Evolutionary conservation across 2,888 invertebrate species (phyloP), one percentile per base, ranked within the genome.

Genomic region (Aleiodes leptofemur): DNA sequence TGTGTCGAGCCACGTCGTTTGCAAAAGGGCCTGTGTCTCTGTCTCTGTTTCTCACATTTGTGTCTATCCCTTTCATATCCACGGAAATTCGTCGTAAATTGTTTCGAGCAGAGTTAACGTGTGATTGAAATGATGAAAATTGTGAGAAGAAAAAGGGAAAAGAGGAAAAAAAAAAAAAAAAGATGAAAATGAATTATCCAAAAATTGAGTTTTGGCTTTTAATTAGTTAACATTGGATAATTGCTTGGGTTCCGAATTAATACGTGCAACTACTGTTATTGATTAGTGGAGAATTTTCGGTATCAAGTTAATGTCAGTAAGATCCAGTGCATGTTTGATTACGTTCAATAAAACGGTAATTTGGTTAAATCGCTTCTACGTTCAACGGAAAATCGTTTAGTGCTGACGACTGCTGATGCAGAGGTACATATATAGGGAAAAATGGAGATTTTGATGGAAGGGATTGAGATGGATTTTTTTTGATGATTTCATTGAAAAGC

Each of bases 311-410:
- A 59, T 69, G 48, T 34, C 68, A 50, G 16, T 51, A 55, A 50
- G 53, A 14, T 59, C 48, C 53, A 72, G 71, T 79, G 51, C 29
- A 72, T 70, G 69, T 79, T 75, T 75, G 75, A 72, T 73, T 73
- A 81, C 84, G 83, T 84, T 82, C 83, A 84, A 84, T 84, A 80
- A 77, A 72, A 70, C 81, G 84, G 83, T 86, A 86, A 86, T 86
- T 85, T 83, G 82, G 79, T 83, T 84, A 85, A 86, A 85, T 84
- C 55, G 55, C 74, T 73, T 69, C 16, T 53, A 38, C 69, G 55
- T 34, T 34, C 23, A 69, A 59, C 59, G 38, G 74, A 61, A 69
- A 72, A 66, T 64, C 59, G 51, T 66, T 74, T 71, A 48, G 13
- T 7, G 0, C 13, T 3, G 43, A 11, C 64, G 59, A 55, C 50